phyloP scores from a whole-genome alignment of 1,140 invertebrate species.

The Nasonia giraulti region DNA sequence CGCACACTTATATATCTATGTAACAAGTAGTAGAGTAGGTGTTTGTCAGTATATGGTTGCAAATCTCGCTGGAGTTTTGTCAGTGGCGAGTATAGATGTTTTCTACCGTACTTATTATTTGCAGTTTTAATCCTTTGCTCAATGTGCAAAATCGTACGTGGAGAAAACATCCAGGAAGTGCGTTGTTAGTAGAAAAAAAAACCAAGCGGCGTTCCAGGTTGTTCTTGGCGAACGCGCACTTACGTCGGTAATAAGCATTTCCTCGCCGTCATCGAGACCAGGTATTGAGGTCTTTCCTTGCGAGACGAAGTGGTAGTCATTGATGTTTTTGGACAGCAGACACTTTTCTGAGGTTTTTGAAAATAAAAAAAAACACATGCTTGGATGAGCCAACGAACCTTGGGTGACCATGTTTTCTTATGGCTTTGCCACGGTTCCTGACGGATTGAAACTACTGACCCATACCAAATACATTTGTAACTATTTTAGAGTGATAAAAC shows the following conservation, averaged over 20 bases:
- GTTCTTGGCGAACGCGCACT: constrained; percentile 73
- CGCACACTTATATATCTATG: constrained; percentile 27
- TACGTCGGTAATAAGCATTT: constrained; percentile 95
- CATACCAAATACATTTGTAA: background rate
- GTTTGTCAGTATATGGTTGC: constrained; percentile 25
- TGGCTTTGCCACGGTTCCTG: constrained; percentile 64
- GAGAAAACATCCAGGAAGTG: background rate
- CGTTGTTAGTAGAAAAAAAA: background rate
- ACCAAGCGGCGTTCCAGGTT: constrained; percentile 39
- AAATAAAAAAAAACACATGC: constrained; percentile 69
- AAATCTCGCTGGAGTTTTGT: constrained; percentile 1
- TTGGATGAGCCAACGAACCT: constrained; percentile 63
- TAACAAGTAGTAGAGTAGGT: background rate
- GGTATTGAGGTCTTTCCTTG: constrained; percentile 98
- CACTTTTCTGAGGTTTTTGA: constrained; percentile 80
- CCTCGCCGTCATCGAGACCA: constrained; percentile 96
- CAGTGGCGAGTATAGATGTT: constrained; percentile 14
- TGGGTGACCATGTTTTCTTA: constrained; percentile 64
- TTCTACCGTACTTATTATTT: background rate
- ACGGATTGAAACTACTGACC: constrained; percentile 17
- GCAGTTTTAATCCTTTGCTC: background rate
- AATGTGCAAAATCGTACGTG: background rate
- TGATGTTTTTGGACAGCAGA: constrained; percentile 89
- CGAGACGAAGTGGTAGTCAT: constrained; percentile 94
- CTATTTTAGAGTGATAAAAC: no score